phyloP scores from a whole-genome alignment of 2,888 invertebrate genomes.

The Platycheirus albimanus region DNA sequence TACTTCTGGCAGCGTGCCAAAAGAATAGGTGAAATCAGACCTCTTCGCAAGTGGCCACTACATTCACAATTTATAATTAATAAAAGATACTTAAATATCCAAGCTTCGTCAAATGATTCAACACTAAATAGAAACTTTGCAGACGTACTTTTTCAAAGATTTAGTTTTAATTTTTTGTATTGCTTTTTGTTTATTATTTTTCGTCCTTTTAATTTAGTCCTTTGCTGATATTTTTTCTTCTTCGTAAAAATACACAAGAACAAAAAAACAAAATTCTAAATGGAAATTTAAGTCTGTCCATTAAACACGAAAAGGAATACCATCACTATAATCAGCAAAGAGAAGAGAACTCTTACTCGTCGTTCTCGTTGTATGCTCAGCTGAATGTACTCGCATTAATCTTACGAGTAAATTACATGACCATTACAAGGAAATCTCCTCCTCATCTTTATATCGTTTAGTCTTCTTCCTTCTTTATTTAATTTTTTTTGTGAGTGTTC shows the following conservation, averaged over 20 bases:
- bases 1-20: too few relatives aligned
- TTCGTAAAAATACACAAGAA: slow-evolving; percentile 14
- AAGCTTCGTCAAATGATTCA: neutral
- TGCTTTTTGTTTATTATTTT: neutral
- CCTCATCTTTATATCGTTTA: slow-evolving; percentile 68
- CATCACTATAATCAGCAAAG: neutral
- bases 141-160: slow-evolving; percentile 4
- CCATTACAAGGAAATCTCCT: slow-evolving; percentile 71
- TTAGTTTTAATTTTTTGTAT: slow-evolving; percentile 5
- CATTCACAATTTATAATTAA: too few relatives aligned
- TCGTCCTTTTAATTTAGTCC: neutral
- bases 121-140: neutral
- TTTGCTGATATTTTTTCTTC: slow-evolving; percentile 17
- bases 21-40: too few relatives aligned
- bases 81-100: neutral
- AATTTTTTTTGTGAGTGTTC: slow-evolving; percentile 8
- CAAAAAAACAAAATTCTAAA: slow-evolving; percentile 60
- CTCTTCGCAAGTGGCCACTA: too few relatives aligned
- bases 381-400: slow-evolving; percentile 71
- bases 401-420: slow-evolving; percentile 73
- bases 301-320: slow-evolving; percentile 69
- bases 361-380: slow-evolving; percentile 62
- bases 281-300: slow-evolving; percentile 73
- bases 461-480: slow-evolving; percentile 42
- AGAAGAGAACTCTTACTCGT: slow-evolving; percentile 28